A percentile compares a stretch with the other conserved stretches of the same genome.
Conservation (phyloP, 1,140 invertebrate genomes). For the Alviniconcha marisindica region DNA sequence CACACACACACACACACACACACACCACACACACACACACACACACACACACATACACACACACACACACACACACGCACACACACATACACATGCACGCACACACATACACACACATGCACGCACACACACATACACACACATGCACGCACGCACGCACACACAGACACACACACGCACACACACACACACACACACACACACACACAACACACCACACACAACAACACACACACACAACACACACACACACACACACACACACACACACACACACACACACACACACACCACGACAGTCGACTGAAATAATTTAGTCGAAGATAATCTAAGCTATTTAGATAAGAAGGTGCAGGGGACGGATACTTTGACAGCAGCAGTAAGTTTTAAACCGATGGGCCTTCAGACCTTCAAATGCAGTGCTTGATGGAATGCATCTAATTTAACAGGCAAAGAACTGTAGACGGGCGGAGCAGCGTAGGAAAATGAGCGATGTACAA, state of each 20-base stretch:
- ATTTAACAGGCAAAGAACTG: too few species aligned
- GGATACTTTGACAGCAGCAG: too few species aligned
- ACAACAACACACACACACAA: neutral
- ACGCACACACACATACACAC: neutral
- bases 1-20: too few species aligned
- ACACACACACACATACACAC: neutral
- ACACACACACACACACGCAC: neutral
- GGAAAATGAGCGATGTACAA: too few species aligned
- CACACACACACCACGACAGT: neutral
- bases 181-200: neutral
- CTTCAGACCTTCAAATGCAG: too few species aligned
- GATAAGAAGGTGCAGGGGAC: too few species aligned
- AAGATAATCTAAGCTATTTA: too few species aligned
- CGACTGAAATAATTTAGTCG: too few species aligned
- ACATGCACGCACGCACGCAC: neutral
- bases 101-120: neutral
- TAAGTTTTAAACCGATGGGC: too few species aligned
- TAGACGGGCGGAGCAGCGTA: too few species aligned
- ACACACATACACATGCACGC: neutral
- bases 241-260: neutral
- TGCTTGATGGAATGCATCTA: too few species aligned
- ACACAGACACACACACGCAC: slow-evolving; percentile 2
- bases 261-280: neutral
- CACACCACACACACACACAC: neutral
- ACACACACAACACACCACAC: neutral